These are phyloP conservation scores for Clarias macrocephalus DNA, from an alignment of 2,113 vertebrate genomes.

Conservation along the genomic window DNA sequence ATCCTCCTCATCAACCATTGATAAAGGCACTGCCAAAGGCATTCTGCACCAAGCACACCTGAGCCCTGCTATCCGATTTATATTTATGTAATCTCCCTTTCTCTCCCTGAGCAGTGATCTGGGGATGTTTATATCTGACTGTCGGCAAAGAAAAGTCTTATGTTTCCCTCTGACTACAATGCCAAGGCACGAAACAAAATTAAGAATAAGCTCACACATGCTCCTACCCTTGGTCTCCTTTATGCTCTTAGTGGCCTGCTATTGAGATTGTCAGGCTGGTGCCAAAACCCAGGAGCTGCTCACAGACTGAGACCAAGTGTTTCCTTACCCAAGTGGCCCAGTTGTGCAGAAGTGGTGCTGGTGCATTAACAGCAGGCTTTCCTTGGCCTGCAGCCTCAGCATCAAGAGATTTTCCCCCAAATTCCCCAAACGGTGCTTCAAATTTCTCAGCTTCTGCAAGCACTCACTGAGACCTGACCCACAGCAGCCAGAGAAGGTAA, in stretches of 20 bases:
- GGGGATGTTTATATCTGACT: neutral
- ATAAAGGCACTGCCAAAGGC: neutral
- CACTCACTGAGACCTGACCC: neutral
- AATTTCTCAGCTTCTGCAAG: constrained; percentile 6
- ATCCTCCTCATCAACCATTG: constrained; percentile 2
- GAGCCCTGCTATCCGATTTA: neutral
- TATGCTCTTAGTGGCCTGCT: neutral
- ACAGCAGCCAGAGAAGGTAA: neutral
- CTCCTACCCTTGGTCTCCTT: neutral
- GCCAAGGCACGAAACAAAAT: neutral
- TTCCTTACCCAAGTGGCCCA: neutral
- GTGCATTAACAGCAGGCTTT: neutral
- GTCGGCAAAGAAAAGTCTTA: neutral
- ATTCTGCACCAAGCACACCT: neutral
- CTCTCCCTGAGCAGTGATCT: neutral
- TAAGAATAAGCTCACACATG: neutral
- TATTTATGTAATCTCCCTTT: neutral
- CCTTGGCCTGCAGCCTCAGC: neutral
- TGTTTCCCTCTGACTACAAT: neutral
- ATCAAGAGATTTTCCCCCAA: neutral
- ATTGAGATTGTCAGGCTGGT: neutral
- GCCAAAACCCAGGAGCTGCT: neutral
- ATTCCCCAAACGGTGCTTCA: neutral
- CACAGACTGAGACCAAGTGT: neutral
- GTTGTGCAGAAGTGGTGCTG: neutral